Base-by-base conservation (phyloP, 2,113 vertebrate genomes). In the Anguilla japonica region DNA sequence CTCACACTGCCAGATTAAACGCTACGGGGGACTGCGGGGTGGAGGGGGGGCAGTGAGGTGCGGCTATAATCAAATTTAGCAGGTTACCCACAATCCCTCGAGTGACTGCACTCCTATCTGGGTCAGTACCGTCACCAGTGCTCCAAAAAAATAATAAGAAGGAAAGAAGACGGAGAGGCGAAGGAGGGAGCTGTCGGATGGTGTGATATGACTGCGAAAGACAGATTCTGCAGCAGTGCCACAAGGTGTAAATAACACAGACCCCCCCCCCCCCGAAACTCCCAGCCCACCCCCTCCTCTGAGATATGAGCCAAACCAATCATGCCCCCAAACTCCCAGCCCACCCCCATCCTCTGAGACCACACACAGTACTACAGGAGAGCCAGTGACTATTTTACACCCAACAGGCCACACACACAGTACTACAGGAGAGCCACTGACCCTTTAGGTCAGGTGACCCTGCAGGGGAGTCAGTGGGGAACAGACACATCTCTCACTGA, bases 121-220 rank as follows among this genome's bases (percentile, higher is more conserved):
- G 71, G 71, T 75, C 71, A 75, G 9, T 34, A 75, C 1, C 71
- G n/a, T 75, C 71, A 75, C 20, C 26, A 53, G 79, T 86, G 85
- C 53, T 60, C 81, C 14, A 84, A 82, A 84, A 88, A 75, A 88
- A 85, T 80, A 82, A 83, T 39, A 39, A 87, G 82, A 80, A 86
- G 81, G 57, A 84, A 14, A 40, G 18, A 57, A 34, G 84, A 60
- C 57, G 43, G 43, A 20, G 22, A 1, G 85, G 50, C 50, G 79
- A 79, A 34, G 34, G 79, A 56, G 26, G 34, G 79, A 56, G 26
- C 86, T 79, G 40, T 43, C 67, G 22, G 71, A 87, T 34, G 60
- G 8, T n/a, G 53, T 9, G 20, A 39, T 86, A n/a, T 15, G 0
- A 41, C 22, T 15, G 41, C 14, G n/a, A 81, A 41, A 39, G 5